Conservation (phyloP, 2,888 invertebrate species). For the Villa cingulata region DNA sequence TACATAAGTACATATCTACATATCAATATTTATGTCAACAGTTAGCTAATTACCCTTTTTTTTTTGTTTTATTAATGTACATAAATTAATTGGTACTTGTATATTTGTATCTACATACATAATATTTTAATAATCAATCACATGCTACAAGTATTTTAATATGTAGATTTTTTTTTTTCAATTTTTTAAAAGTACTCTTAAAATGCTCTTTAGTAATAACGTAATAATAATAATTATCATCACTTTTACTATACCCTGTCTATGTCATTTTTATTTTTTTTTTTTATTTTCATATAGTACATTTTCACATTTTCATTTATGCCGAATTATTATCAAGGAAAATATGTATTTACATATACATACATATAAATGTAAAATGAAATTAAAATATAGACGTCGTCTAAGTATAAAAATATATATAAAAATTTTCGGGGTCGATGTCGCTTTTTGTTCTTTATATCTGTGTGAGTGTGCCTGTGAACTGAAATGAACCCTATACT, state of each 20-base stretch:
- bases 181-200: background rate
- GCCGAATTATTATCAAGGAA: background rate
- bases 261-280: background rate
- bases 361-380: background rate
- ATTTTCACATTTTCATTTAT: too few species aligned
- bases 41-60: background rate
- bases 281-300: background rate
- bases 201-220: background rate
- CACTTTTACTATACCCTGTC: too few species aligned
- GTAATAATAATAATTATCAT: too few species aligned
- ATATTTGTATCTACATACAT: too few species aligned
- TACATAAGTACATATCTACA: too few species aligned
- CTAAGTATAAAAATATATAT: background rate
- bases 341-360: background rate
- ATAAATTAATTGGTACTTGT: too few species aligned
- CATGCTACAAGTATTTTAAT: background rate
- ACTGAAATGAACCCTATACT: slow-evolving; percentile 10
- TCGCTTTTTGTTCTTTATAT: background rate
- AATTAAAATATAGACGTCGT: background rate
- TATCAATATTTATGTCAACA: background rate
- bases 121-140: background rate
- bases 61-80: background rate
- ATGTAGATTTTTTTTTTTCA: too few species aligned
- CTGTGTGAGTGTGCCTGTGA: slow-evolving; percentile 8
- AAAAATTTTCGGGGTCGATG: slow-evolving; percentile 5